Evolutionary conservation across 2,113 vertebrate species (phyloP), one percentile per base, ranked within the genome.

Genomic region (Hippocampus zosterae): DNA sequence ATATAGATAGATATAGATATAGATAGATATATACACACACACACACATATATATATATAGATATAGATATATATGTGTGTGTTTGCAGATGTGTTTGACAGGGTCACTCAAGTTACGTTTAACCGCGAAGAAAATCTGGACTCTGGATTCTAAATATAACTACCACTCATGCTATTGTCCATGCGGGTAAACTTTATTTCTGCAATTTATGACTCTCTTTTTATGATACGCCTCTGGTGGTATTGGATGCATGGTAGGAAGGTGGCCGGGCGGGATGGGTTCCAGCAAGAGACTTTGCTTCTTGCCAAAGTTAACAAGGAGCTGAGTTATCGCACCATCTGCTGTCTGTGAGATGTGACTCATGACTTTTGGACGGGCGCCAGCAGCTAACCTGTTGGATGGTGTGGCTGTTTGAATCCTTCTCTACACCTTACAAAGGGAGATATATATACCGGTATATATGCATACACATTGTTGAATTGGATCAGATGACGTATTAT

Each of bases 251-350:
- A 46, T 46, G 41, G 41, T 33, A 56, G 67, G 77, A 76, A 69
- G 65, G 75, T 52, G 68, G 55, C 70, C 62, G 57, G 53, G 71
- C 71, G 70, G 73, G 78, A 79, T 72, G 72, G 75, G 71, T 81
- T 79, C 77, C 82, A 80, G 29, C 68, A 68, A 87, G 48, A 66
- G 68, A 25, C 70, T 78, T 69, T 69, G 81, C 84, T 73, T 55
- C 59, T 57, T 91, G 88, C 89, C 89, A 91, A 91, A 84, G 83
- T 82, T 81, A 90, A 91, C 88, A 92, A 85, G 76, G 84, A 84
- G 71, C 76, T 83, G 82, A 78, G 78, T 76, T 81, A 81, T 85
- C 80, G 50, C 75, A 80, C 87, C 87, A 89, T 90, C 85, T 88
- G 80, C 72, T 81, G 76, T 78, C 73, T 75, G 60, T 84, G 84